Conservation (phyloP, 37 sponge, comb jelly and placozoan genomes). For the Chondrosia reniformis region DNA sequence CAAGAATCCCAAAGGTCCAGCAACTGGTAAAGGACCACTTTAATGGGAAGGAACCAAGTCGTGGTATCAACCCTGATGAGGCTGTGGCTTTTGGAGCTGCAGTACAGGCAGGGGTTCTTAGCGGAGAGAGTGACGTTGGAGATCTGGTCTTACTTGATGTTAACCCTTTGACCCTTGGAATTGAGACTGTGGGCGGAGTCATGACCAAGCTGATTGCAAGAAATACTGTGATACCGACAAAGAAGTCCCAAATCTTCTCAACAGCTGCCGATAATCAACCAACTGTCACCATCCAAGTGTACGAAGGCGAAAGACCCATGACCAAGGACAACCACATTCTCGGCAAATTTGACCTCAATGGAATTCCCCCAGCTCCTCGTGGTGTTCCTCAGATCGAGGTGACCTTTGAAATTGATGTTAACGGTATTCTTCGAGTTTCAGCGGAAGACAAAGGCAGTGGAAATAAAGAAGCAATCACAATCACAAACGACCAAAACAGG, state of each 20-base stretch:
- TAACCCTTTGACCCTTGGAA: constrained; percentile 96
- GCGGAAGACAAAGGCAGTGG: constrained; percentile 99
- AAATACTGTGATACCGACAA: constrained; percentile 97
- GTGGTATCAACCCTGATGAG: constrained; percentile 99
- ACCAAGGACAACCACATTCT: constrained; percentile 97
- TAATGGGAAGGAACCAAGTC: constrained; percentile 90
- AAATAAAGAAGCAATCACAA: constrained; percentile 86
- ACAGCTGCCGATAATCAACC: constrained; percentile 99
- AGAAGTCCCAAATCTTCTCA: constrained; percentile 98
- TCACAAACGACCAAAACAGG: constrained; percentile 97
- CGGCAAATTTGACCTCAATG: constrained; percentile 95
- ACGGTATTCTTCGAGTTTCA: constrained; percentile 92
- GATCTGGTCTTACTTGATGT: constrained; percentile 93
- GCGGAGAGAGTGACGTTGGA: constrained; percentile 76
- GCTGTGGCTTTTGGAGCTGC: constrained; percentile 99
- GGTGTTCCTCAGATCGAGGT: constrained; percentile 99
- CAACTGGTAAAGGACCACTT: constrained; percentile 96
- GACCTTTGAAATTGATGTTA: constrained; percentile 98
- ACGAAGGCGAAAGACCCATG: constrained; percentile 97
- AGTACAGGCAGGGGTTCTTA: constrained; percentile 95
- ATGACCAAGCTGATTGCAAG: constrained; percentile 97
- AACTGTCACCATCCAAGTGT: constrained; percentile 98
- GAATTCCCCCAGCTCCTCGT: constrained; percentile 96
- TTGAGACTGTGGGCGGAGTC: constrained; percentile 99
- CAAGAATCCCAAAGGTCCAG: constrained; percentile 98